Base-by-base conservation (phyloP, 2,113 vertebrate genomes). In the Ploceus nigricollis region DNA sequence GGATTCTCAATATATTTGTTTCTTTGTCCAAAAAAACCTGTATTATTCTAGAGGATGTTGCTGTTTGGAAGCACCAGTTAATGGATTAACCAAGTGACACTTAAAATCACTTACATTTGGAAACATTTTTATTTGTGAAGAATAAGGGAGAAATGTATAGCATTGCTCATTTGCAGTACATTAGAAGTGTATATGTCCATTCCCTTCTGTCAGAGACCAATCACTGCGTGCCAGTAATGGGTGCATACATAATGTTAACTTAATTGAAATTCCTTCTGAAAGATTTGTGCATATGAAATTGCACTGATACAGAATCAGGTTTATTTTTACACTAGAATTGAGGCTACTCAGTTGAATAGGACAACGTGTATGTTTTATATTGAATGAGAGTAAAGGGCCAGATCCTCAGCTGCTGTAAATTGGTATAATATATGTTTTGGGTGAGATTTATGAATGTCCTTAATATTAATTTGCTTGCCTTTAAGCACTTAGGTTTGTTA, bases 191-290 rank as follows among this genome's bases (percentile, higher is more conserved):
- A 10, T 88, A 83, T 94, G 94, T 94, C 96, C 92, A 77, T 93
- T 94, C 50, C 65, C 51, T 85, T 95, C 93, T 95, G 90, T 96
- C 87, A 94, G 93, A 95, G 90, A 96, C 92, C 93, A 95, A 88
- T 97, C 94, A 88, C 90, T 20, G 60, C 6, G 19, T 40, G 93
- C 93, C 77, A 80, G 94, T 96, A 97, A 96, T 97, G 95, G 94
- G 88, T 96, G 94, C 93, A 96, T 95, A 95, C 94, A 95, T 96
- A 96, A 97, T 96, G 92, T 78, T 96, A 92, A 93, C 93, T 97
- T 97, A 96, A 96, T 97, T 97, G 95, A 95, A 94, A 96, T 96
- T 86, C 95, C 90, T 96, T 95, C 95, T 90, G 96, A 96, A 96
- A 95, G 95, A 97, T 90, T 96, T 93, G 95, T 96, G 88, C 93